Base-by-base conservation (phyloP, 2,797 vertebrate genomes). In the Rhinatrema bivittatum region DNA sequence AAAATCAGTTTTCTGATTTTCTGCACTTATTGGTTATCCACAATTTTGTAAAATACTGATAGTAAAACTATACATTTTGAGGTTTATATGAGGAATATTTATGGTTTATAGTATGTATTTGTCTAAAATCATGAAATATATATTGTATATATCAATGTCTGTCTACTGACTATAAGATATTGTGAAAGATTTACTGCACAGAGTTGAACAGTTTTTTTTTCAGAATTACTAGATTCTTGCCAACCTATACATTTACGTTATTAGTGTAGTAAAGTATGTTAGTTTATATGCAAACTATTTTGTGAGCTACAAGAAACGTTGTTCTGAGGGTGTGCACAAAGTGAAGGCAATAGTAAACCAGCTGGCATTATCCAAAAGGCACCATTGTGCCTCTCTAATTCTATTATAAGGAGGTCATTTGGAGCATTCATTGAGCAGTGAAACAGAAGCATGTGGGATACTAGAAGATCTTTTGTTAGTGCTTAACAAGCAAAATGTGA, bases 401-500 rank as follows among this genome's bases (percentile, higher is more conserved):
- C 54, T 36, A 41, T 59, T 72, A 57, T 32, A 54, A 20, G 43
- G 63, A 64, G 54, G 53, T 66, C 20, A 5, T 47, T 56, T 66
- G 53, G 45, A 71, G 48, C 8, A 46, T 25, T 16, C 48, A 29
- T 5, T 27, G 48, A 65, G 25, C 30, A 53, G 14, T 33, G 56
- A 59, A 56, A 46, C 36, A 50, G 46, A 52, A 36, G 42, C 32
- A 25, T 47, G 18, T 42, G 32, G 42, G 40, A 53, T 49, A 43
- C 26, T 19, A 34, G 43, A n/a, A 50, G 27, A 35, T 52, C 46
- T 51, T 81, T 74, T 76, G 70, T 84, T 62, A 65, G 25, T 40
- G 62, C 41, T 65, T 78, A 72, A 61, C 74, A 68, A 70, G 50
- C 13, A 3, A 74, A 61, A 78, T 51, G 60, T 61, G 62, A 67